Conservation (phyloP, 2,888 invertebrate species). For the Helicoverpa assulta region DNA sequence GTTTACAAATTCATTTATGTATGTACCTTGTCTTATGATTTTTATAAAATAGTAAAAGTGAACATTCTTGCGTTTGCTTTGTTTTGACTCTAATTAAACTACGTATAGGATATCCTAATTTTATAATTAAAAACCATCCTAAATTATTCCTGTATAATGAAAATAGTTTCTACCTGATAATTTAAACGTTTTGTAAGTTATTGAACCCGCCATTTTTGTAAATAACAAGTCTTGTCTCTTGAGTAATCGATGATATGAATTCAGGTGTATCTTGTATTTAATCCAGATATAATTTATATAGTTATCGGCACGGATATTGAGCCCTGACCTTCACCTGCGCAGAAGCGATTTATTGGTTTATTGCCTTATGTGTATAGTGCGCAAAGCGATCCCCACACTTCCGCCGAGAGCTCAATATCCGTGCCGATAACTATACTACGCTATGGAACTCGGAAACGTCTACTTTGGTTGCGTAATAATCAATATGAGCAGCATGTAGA, state of each 20-base stretch:
- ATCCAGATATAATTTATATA: conserved; percentile 60
- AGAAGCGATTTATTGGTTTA: too few species aligned
- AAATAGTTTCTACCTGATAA: conserved; percentile 50
- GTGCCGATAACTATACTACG: too few species aligned
- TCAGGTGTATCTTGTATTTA: conserved; percentile 59
- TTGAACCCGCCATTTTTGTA: conserved; percentile 67
- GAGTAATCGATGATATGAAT: conserved; percentile 56
- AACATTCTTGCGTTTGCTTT: conserved; percentile 42
- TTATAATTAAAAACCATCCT: conserved; percentile 41
- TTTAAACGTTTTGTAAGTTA: conserved; percentile 56
- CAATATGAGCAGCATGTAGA: conserved; percentile 80
- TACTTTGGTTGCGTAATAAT: conserved; percentile 69
- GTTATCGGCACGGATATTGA: too few species aligned
- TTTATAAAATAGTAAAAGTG: conserved; percentile 52
- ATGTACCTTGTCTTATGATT: conserved; percentile 70
- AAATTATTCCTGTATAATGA: conserved; percentile 49
- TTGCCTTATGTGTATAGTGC: too few species aligned
- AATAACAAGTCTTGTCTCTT: conserved; percentile 61
- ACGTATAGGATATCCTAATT: conserved; percentile 33
- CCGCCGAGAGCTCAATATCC: too few species aligned
- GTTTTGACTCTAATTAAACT: conserved; percentile 29
- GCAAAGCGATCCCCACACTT: too few species aligned
- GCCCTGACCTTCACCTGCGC: too few species aligned
- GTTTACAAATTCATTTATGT: conserved; percentile 74
- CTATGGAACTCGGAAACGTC: conserved; percentile 55